Percentiles rank a stretch among this genome's conserved stretches.
Evolutionary conservation across 2,888 invertebrate species (phyloP).

Genomic region (Xestia ashworthii): DNA sequence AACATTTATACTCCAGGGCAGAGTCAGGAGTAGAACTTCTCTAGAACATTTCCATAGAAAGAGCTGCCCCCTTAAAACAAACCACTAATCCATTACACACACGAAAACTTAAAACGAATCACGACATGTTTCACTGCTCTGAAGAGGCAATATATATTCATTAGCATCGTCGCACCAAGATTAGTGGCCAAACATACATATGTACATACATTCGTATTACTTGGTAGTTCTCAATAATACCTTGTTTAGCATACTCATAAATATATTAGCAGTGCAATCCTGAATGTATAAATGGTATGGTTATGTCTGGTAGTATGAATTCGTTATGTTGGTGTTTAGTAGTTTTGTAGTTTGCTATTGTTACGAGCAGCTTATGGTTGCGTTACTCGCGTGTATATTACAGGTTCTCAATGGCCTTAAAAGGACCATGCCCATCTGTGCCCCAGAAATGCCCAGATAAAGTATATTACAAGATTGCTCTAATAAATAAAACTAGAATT

Average conservation of each 20-base stretch:
- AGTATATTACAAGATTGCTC: too few species aligned
- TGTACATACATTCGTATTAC: slow-evolving; percentile 30
- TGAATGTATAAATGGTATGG: slow-evolving; percentile 32
- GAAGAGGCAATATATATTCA: slow-evolving; percentile 54
- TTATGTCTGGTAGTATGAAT: slow-evolving; percentile 26
- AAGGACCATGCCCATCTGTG: too few species aligned
- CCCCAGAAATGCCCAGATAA: too few species aligned
- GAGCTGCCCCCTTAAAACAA: not conserved
- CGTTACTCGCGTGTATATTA: not conserved
- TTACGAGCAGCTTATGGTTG: not conserved
- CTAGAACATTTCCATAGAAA: not conserved
- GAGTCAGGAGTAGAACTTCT: not conserved
- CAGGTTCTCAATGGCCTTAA: not conserved
- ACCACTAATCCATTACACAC: not conserved
- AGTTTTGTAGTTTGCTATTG: not conserved
- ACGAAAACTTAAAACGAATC: slow-evolving; percentile 19
- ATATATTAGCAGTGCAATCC: slow-evolving; percentile 53
- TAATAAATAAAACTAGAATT: too few species aligned
- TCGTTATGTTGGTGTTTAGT: slow-evolving; percentile 21
- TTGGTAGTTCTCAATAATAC: slow-evolving; percentile 56
- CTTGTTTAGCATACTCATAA: slow-evolving; percentile 63
- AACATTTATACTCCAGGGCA: too few species aligned
- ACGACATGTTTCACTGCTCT: slow-evolving; percentile 1
- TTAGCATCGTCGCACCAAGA: slow-evolving; percentile 44
- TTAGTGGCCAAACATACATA: slow-evolving; percentile 39